These are phyloP conservation scores for Ctenodactylus gundi DNA, from an alignment of 2,113 vertebrate species.

Conservation along the genomic window DNA sequence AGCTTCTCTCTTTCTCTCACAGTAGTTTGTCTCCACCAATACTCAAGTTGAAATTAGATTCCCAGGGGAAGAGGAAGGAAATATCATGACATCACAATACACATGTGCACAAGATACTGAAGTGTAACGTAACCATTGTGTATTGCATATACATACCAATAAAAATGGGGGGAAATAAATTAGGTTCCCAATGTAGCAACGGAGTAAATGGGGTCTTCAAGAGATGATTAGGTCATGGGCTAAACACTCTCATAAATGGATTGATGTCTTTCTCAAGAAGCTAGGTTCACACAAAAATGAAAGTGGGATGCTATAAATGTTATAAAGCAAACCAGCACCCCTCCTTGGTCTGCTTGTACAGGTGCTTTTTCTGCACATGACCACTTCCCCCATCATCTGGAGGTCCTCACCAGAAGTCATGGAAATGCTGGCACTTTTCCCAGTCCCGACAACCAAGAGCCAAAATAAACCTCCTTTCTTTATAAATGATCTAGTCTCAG, in stretches of 20 bases:
- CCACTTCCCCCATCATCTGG: background rate
- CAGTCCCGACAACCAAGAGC: background rate
- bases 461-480: background rate
- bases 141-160: too few relatives aligned
- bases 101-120: too few relatives aligned
- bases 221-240: background rate
- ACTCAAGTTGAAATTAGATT: background rate
- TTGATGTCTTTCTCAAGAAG: background rate
- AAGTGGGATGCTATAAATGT: background rate
- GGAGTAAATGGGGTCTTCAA: background rate
- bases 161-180: too few relatives aligned
- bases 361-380: background rate
- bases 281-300: background rate
- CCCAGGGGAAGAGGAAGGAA: too few relatives aligned
- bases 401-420: background rate
- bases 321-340: background rate
- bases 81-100: too few relatives aligned
- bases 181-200: background rate
- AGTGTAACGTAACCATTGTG: too few relatives aligned
- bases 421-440: background rate
- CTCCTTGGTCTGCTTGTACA: background rate
- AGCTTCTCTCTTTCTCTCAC: background rate
- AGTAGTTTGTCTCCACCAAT: background rate
- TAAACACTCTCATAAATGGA: background rate
- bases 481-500: background rate